Conservation (phyloP, 2,888 invertebrate species). For the Lasioglossum malachurum region DNA sequence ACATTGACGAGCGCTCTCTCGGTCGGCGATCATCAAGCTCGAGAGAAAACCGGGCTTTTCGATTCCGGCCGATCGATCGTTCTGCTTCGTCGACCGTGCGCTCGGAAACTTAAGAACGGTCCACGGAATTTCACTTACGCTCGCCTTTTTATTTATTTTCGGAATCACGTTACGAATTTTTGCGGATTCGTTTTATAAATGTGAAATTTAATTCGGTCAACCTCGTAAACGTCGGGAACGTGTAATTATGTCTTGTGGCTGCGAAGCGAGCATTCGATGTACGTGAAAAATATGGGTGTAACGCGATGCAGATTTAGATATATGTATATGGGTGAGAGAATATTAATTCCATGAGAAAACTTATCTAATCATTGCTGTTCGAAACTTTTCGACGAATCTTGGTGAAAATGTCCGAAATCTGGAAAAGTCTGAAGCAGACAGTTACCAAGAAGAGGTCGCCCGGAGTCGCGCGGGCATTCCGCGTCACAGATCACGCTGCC, state of each 20-base stretch:
- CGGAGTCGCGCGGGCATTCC: neutral
- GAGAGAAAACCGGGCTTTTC: neutral
- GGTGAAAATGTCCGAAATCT: neutral
- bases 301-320: no score
- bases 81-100: neutral
- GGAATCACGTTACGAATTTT: neutral
- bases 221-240: neutral
- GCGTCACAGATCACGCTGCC: slow-evolving; percentile 33
- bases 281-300: neutral
- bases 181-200: neutral
- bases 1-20: neutral
- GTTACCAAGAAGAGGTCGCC: neutral
- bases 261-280: neutral
- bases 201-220: neutral
- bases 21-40: slow-evolving; percentile 1
- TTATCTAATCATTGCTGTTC: no score
- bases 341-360: neutral
- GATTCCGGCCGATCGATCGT: neutral
- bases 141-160: neutral
- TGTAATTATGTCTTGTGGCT: neutral
- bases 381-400: no score
- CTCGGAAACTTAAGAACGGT: slow-evolving; percentile 1
- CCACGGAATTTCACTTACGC: neutral
- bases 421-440: neutral
- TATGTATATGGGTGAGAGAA: no score